Percentiles rank a stretch among this genome's conserved stretches.
These are phyloP conservation scores for Salarias fasciatus DNA, from an alignment of 2,797 vertebrate genomes.

Conservation along the genomic window DNA sequence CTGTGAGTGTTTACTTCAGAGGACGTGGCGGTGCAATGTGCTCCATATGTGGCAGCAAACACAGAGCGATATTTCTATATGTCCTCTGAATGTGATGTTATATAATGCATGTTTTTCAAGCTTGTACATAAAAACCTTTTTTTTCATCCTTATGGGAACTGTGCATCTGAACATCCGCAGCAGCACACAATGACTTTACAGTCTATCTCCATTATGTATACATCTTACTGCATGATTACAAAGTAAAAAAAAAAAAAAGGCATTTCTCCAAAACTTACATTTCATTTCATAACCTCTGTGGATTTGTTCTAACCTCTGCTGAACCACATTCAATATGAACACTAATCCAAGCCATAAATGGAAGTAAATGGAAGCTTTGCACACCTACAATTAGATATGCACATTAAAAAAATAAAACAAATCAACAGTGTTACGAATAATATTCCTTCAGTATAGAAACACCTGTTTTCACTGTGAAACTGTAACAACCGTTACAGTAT, in stretches of 20 bases:
- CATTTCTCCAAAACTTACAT: neutral
- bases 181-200: slow-evolving; percentile 2
- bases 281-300: neutral
- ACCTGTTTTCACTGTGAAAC: too few relatives aligned
- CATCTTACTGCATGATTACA: slow-evolving; percentile 2
- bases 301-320: too few relatives aligned
- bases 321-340: too few relatives aligned
- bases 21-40: slow-evolving; percentile 1
- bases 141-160: neutral
- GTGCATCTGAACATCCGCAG: neutral
- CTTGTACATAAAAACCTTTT: neutral
- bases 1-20: slow-evolving; percentile 23
- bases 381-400: too few relatives aligned
- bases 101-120: slow-evolving; percentile 10
- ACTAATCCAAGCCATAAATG: too few relatives aligned
- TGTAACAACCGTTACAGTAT: too few relatives aligned
- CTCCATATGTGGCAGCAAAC: neutral
- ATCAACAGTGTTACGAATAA: too few relatives aligned
- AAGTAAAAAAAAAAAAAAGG: neutral
- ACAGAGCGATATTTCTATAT: slow-evolving; percentile 1
- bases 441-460: too few relatives aligned
- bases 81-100: slow-evolving; percentile 12
- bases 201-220: slow-evolving; percentile 28
- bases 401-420: too few relatives aligned
- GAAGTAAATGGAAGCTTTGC: too few relatives aligned